Percentiles rank a stretch among this genome's conserved stretches.
These are phyloP conservation scores for Chitala chitala DNA, from an alignment of 2,113 vertebrate genomes.

Conservation along the genomic window DNA sequence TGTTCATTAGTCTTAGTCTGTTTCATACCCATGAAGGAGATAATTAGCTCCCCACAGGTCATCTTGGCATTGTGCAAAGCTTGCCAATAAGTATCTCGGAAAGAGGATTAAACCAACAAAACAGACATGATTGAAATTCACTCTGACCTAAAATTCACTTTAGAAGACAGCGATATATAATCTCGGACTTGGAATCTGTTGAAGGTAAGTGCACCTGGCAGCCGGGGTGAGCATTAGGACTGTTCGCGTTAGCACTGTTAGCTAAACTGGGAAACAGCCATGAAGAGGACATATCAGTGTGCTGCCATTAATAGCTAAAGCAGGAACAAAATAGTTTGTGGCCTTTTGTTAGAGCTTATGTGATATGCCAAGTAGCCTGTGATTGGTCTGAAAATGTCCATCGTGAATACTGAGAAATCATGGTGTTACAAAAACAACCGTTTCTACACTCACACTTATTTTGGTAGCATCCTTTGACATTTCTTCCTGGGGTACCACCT, in stretches of 20 bases:
- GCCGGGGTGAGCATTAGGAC: not conserved
- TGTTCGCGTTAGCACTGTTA: not conserved
- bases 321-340: not conserved
- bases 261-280: not conserved
- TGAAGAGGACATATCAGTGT: too few species aligned
- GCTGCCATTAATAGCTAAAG: not conserved
- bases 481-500: constrained; percentile 78
- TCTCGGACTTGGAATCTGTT: not conserved
- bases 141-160: not conserved
- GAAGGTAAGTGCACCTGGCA: not conserved
- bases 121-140: too few species aligned
- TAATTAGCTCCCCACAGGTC: not conserved
- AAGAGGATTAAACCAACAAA: too few species aligned
- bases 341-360: not conserved
- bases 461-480: constrained; percentile 83
- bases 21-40: not conserved
- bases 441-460: constrained; percentile 80
- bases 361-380: not conserved
- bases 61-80: not conserved
- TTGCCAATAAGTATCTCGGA: too few species aligned
- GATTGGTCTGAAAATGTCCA: not conserved
- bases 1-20: not conserved
- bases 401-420: not conserved
- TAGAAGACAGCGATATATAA: not conserved
- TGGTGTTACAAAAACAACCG: constrained; percentile 14